phyloP scores from a whole-genome alignment of 92 coral and sea anemone species.

The Metridium senile region DNA sequence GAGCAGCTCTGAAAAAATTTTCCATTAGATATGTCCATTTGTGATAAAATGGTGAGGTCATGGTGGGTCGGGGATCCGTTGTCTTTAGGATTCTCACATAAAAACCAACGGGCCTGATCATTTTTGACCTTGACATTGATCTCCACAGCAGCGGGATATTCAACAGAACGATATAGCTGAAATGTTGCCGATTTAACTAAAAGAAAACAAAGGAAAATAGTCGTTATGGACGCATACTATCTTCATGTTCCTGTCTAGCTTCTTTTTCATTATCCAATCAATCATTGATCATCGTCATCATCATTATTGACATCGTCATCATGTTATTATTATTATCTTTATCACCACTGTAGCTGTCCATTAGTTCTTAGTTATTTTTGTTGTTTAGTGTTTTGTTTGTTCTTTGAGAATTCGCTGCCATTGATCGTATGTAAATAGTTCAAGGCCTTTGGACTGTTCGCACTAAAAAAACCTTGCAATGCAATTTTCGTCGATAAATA shows the following conservation, averaged over 20 bases:
- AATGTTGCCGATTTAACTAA: constrained; percentile 15
- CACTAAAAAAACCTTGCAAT: too few relatives aligned
- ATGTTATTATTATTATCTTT: background rate
- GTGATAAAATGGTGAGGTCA: background rate
- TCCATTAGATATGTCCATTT: background rate
- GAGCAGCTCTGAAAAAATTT: background rate
- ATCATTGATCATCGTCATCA: too few relatives aligned
- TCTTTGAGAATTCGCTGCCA: too few relatives aligned
- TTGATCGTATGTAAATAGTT: too few relatives aligned
- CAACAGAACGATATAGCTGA: background rate
- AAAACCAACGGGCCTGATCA: background rate
- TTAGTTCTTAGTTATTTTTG: too few relatives aligned
- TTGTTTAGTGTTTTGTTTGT: too few relatives aligned
- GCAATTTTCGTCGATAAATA: too few relatives aligned
- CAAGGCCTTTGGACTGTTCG: too few relatives aligned
- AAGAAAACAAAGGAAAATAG: background rate
- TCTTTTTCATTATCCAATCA: too few relatives aligned
- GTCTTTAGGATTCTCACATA: background rate
- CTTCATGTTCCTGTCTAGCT: background rate
- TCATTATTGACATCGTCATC: background rate
- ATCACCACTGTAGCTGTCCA: too few relatives aligned
- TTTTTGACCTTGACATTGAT: background rate
- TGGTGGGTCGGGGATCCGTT: background rate
- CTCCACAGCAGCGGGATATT: constrained; percentile 2
- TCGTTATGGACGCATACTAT: background rate